Base-by-base conservation (phyloP, 2,888 invertebrate species). In the Heliconius hortense region DNA sequence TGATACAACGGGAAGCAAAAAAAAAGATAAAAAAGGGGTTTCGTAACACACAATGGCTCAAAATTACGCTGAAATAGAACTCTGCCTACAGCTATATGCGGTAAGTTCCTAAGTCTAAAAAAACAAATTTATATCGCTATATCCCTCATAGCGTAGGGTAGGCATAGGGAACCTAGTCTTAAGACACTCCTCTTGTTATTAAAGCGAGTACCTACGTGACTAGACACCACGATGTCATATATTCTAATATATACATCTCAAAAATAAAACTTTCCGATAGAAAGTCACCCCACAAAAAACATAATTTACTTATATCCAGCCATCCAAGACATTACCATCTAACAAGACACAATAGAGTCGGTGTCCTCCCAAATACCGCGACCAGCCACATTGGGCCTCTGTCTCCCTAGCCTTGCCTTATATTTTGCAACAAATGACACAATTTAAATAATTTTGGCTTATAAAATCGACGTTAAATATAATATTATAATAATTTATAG, bases 261-360 rank as follows among this genome's bases (percentile, higher is more conserved):
- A 43, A 63, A 63, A 26, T 35, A 62, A 62, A 70, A 69, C 26
- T 53, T 71, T 59, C 7, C 69, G 48, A 60, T 74, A 71, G 39
- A 74, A 72, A 64, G 62, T 80, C 82, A 78, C 79, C 84, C 83
- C 83, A 85, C 85, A 83, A 81, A 35, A 90, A 92, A 89, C 89
- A 90, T 91, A 93, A 93, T 93, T 93, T 92, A 91, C 91, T 92
- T 90, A 91, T 87, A 91, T 88, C 87, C 87, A 87, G 84, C 88
- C 89, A 89, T 88, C 89, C 89, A 91, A 91, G 93, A 92, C 92
- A 93, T 93, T 91, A 90, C 87, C 85, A 84, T 86, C 89, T 93
- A 93, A 93, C 92, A 93, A 94, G 93, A 92, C 89, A 92, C 93
- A 92, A 93, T 91, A 90, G 91, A 87, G 88, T 88, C 84, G 72